phyloP scores from a whole-genome alignment of 2,113 vertebrate genomes.

The Dipodomys merriami region DNA sequence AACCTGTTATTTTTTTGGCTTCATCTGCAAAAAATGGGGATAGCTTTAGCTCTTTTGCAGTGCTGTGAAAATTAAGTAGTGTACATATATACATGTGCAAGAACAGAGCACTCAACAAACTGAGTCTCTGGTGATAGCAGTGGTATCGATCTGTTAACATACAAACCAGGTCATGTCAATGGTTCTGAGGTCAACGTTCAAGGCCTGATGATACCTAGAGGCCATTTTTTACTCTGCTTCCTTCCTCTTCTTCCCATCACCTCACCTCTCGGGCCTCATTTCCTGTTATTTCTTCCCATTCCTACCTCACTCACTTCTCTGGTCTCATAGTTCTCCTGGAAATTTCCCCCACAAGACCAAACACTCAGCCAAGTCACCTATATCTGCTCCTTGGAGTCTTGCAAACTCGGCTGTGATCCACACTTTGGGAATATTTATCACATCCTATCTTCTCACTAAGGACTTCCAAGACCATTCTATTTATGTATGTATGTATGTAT shows the following conservation, averaged over 20 bases:
- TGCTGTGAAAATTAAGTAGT: no score
- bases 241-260: accelerated
- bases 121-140: background rate
- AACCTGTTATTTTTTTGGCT: background rate
- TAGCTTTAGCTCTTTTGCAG: background rate
- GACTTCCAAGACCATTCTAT: background rate
- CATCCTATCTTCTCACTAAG: background rate
- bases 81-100: background rate
- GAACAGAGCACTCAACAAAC: background rate
- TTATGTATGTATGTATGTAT: background rate
- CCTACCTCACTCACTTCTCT: background rate
- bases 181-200: background rate
- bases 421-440: background rate
- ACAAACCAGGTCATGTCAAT: background rate
- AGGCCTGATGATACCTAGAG: background rate
- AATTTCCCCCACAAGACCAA: background rate
- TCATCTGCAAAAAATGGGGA: background rate
- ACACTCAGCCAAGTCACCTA: background rate
- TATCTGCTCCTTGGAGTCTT: background rate
- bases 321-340: background rate
- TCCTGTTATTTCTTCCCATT: background rate
- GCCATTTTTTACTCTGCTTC: background rate
- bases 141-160: background rate
- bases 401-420: background rate
- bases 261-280: background rate